Conservation (phyloP, 1,140 invertebrate species). For the Drosophila elegans region DNA sequence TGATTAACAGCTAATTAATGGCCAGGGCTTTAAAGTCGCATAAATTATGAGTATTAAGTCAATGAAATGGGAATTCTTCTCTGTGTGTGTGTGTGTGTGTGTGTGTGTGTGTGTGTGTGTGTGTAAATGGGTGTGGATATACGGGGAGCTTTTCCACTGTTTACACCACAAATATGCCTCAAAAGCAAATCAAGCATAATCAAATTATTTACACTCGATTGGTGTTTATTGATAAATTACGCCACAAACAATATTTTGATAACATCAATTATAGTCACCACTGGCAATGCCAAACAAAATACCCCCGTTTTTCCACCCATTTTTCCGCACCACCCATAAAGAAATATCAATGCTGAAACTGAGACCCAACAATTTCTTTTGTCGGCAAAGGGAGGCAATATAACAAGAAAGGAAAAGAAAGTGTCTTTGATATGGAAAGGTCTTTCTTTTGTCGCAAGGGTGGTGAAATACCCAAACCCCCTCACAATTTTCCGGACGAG, state of each 20-base stretch:
- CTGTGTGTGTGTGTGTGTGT: no score
- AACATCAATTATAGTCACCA: constrained; percentile 84
- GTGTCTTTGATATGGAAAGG: constrained; percentile 32
- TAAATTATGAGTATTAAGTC: constrained; percentile 61
- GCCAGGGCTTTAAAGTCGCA: constrained; percentile 60
- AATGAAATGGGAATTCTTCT: constrained; percentile 8
- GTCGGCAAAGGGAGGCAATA: constrained; percentile 4
- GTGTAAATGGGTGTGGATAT: neutral
- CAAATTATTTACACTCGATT: constrained; percentile 84
- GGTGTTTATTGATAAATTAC: constrained; percentile 85
- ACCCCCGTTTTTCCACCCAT: constrained; percentile 10
- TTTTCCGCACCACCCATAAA: constrained; percentile 7
- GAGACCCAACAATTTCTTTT: constrained; percentile 25
- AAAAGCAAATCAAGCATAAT: constrained; percentile 84
- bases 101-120: no score
- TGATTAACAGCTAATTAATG: constrained; percentile 78
- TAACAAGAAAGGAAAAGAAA: constrained; percentile 2
- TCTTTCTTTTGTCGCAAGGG: constrained; percentile 26
- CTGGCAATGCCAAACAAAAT: constrained; percentile 47
- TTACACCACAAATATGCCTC: constrained; percentile 82
- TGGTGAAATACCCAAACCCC: neutral
- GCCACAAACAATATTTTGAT: constrained; percentile 85
- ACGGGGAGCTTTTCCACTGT: constrained; percentile 32
- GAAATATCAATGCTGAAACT: constrained; percentile 14
- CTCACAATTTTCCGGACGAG: neutral